Conservation (phyloP, 2,113 vertebrate genomes). For the Spheniscus mendiculus region DNA sequence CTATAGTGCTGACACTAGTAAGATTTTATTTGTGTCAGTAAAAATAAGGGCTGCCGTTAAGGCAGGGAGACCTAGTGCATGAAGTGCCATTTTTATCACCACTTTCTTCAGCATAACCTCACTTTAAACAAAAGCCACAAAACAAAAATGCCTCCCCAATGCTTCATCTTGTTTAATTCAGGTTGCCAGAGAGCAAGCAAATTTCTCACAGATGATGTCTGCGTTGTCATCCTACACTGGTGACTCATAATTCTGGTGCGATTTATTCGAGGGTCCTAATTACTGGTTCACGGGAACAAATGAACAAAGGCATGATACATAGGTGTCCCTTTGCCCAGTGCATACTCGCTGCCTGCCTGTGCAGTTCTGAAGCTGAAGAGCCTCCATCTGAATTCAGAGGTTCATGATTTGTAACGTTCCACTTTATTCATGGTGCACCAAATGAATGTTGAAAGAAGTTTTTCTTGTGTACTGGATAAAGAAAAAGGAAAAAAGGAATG, state of each 20-base stretch:
- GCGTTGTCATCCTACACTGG: neutral
- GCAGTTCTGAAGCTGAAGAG: neutral
- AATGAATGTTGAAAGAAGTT: neutral
- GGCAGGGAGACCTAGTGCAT: neutral
- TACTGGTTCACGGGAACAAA: neutral
- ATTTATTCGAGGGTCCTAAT: neutral
- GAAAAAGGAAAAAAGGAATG: rapidly evolving
- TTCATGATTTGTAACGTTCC: neutral
- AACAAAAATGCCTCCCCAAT: neutral
- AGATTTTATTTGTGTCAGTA: conserved; percentile 59
- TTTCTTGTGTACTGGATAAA: neutral
- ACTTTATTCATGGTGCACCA: neutral
- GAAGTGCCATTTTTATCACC: conserved; percentile 23
- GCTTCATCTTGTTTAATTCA: conserved; percentile 18
- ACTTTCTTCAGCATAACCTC: conserved; percentile 12
- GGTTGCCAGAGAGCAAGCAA: neutral
- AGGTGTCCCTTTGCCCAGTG: neutral
- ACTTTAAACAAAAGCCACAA: conserved; percentile 27
- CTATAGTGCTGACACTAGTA: conserved; percentile 32
- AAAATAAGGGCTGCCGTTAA: conserved; percentile 36
- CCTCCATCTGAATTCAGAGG: neutral
- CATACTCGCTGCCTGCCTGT: neutral
- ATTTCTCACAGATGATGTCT: neutral
- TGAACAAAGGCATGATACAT: neutral
- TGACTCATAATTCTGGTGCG: neutral